These are phyloP conservation scores for Channa argus DNA, from an alignment of 2,113 vertebrate genomes.

Conservation along the genomic window DNA sequence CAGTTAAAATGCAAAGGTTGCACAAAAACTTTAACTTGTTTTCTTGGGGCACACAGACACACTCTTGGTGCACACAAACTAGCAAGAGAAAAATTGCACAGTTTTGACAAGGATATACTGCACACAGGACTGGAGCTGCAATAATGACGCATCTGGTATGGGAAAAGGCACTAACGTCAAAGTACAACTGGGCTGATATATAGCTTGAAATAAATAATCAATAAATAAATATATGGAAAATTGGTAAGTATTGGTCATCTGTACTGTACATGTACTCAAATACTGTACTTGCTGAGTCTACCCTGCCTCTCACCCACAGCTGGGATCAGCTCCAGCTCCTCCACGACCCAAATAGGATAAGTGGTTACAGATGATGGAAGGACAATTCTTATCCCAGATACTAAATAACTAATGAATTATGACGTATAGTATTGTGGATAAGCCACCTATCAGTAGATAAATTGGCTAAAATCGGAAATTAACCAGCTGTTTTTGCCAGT, in stretches of 20 bases:
- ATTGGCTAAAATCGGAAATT: no score
- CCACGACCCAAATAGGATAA: no score
- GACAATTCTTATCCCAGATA: no score
- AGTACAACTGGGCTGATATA: slow-evolving; percentile 28
- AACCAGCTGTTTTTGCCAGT: background rate
- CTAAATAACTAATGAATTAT: no score
- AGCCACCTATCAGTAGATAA: no score
- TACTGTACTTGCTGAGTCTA: no score
- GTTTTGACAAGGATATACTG: slow-evolving; percentile 9
- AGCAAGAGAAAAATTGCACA: slow-evolving; percentile 7
- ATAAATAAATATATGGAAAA: background rate
- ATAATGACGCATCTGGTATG: background rate
- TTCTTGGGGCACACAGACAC: background rate
- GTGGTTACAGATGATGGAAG: no score
- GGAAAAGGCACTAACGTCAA: background rate
- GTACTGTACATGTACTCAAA: no score
- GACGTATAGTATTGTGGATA: no score
- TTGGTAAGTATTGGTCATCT: no score
- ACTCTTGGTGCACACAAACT: background rate
- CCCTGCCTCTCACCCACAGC: no score
- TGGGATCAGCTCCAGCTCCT: no score
- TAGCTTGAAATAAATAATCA: slow-evolving; percentile 43
- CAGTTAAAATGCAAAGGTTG: slow-evolving; percentile 21
- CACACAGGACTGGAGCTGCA: background rate
- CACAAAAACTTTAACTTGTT: slow-evolving; percentile 6